Conservation (phyloP, 2,888 invertebrate genomes). For the Anagyrus pseudococci region DNA sequence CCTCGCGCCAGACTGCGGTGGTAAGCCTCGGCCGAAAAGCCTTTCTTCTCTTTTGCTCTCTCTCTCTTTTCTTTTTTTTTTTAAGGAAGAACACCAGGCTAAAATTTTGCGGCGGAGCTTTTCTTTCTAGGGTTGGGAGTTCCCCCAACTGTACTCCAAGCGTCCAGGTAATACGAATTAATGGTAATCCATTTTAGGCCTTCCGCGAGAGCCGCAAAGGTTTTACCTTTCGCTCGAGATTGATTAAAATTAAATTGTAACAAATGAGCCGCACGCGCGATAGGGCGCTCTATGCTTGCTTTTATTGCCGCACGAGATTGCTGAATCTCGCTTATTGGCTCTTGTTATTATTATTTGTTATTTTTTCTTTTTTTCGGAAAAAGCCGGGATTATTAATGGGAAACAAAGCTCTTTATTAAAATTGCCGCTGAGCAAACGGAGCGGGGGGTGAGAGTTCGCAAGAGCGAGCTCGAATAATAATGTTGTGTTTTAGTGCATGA, state of each 20-base stretch:
- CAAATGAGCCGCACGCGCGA: conserved; percentile 20
- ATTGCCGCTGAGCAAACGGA: too few relatives aligned
- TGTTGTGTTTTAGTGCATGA: too few relatives aligned
- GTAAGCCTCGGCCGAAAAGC: not conserved
- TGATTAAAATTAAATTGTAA: conserved; percentile 39
- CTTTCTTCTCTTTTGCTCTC: too few relatives aligned
- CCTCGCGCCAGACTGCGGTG: conserved; percentile 2
- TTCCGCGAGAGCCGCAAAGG: not conserved
- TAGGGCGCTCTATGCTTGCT: not conserved
- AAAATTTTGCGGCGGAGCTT: not conserved
- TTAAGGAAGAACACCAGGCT: too few relatives aligned
- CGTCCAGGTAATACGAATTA: conserved; percentile 36
- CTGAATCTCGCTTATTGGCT: conserved; percentile 18
- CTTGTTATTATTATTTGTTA: not conserved
- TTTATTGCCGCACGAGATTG: conserved; percentile 17
- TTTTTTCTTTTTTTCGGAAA: not conserved
- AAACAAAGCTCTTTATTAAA: too few relatives aligned
- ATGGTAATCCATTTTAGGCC: conserved; percentile 34
- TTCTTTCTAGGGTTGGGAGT: not conserved
- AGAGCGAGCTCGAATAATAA: too few relatives aligned
- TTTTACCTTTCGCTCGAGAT: conserved; percentile 30
- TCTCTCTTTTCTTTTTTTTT: too few relatives aligned
- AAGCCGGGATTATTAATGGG: too few relatives aligned
- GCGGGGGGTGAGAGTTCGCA: too few relatives aligned
- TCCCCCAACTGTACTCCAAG: not conserved